Conservation (phyloP, 1,140 invertebrate genomes). For the Sitophilus oryzae region DNA sequence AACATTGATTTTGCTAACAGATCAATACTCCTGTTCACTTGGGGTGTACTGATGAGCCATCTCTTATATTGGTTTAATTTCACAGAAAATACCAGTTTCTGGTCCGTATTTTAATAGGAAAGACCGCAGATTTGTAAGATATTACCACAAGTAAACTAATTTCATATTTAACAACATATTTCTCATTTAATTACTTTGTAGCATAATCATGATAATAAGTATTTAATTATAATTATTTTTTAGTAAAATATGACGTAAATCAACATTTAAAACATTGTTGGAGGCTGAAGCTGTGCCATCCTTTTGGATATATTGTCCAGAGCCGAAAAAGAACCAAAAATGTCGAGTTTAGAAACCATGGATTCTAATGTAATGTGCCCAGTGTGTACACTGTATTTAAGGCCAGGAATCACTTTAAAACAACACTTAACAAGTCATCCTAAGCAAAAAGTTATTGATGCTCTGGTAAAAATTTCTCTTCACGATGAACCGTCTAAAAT, state of each 20-base stretch:
- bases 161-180: background rate
- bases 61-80: slow-evolving; percentile 17
- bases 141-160: no score
- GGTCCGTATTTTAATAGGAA: no score
- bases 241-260: no score
- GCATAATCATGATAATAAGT: background rate
- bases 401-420: slow-evolving; percentile 72
- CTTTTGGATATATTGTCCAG: background rate
- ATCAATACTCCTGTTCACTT: slow-evolving; percentile 17
- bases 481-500: slow-evolving; percentile 18
- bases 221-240: no score
- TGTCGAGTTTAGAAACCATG: background rate
- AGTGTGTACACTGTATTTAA: slow-evolving; percentile 73
- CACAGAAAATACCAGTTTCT: slow-evolving; percentile 1
- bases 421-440: slow-evolving; percentile 76
- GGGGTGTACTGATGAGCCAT: slow-evolving; percentile 5
- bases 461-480: slow-evolving; percentile 54
- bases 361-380: slow-evolving; percentile 56
- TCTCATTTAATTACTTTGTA: background rate
- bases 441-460: slow-evolving; percentile 79
- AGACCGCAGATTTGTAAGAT: no score
- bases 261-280: background rate
- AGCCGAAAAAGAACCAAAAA: background rate
- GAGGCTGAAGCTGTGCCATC: no score
- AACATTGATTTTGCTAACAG: slow-evolving; percentile 21